These are phyloP conservation scores for Amphiduros pacificus DNA, from an alignment of 2,888 invertebrate species.

Conservation along the genomic window DNA sequence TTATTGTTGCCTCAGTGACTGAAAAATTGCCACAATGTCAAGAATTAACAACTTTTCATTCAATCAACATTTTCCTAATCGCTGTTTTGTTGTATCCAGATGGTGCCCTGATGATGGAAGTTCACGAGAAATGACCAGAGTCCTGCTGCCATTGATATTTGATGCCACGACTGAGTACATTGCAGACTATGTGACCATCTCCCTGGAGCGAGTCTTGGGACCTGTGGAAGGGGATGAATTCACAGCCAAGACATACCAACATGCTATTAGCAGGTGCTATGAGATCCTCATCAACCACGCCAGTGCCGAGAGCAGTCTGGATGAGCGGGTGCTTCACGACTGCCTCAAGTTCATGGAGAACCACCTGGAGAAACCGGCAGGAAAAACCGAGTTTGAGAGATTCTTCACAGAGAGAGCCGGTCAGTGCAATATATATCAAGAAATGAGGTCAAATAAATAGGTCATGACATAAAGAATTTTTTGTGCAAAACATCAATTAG, in stretches of 20 bases:
- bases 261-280: slow-evolving; percentile 71
- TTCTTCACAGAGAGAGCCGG: slow-evolving; percentile 67
- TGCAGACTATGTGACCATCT: slow-evolving; percentile 63
- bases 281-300: slow-evolving; percentile 67
- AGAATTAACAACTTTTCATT: no score
- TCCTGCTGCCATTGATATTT: slow-evolving; percentile 76
- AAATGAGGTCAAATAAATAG: no score
- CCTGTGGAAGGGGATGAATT: slow-evolving; percentile 70
- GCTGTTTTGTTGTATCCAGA: slow-evolving; percentile 36
- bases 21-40: no score
- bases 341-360: slow-evolving; percentile 84
- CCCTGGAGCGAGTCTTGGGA: slow-evolving; percentile 68
- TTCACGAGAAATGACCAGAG: slow-evolving; percentile 65
- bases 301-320: slow-evolving; percentile 65
- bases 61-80: no score
- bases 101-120: slow-evolving; percentile 67
- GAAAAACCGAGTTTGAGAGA: slow-evolving; percentile 78
- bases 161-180: slow-evolving; percentile 78
- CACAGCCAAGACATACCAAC: slow-evolving; percentile 68
- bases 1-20: no score
- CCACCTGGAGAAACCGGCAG: slow-evolving; percentile 79
- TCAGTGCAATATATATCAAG: no score
- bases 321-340: slow-evolving; percentile 69
- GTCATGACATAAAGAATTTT: no score
- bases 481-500: no score